Base-by-base conservation (phyloP, 1,140 invertebrate species). In the Diachasma alloeum region DNA sequence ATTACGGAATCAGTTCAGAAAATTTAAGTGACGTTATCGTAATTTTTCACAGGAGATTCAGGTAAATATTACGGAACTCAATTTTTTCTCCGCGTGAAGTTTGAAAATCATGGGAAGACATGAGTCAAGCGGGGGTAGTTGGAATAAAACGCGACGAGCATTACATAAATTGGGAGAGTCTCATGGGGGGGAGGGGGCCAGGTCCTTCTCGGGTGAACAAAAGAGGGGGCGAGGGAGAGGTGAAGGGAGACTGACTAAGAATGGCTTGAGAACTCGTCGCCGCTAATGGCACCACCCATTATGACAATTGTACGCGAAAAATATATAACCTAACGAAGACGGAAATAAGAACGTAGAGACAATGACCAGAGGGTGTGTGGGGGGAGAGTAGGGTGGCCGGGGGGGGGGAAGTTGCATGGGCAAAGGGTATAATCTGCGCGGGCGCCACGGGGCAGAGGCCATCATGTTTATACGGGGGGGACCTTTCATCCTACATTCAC, bases 221-320 rank as follows among this genome's bases (percentile, higher is more conserved):
- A 63, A 63, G 59, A 31, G 24, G 4, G 2, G 59, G 24, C 0
- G 15, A 10, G 4, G 19, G 59, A 15, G 24, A 63, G 24, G 6
- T 19, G 53, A 22, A 22, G 53, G n/a, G 15, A 22, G 22, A 59
- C 13, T 22, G 53, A 59, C 31, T 42, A 56, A 22, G 59, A 63
- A 53, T 53, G 48, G 66, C 75, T 71, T 73, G 75, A 80, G 78
- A 72, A 73, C 48, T 77, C 75, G n/a, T 56, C 70, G 78, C 75
- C 73, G 48, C 76, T 83, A 83, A 84, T 83, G 81, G 79, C 13
- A 74, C 78, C 78, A 78, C 72, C 80, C 82, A 84, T 86, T 86
- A 86, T 86, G 81, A 86, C 83, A 83, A 85, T 84, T 86, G 81
- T 80, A 78, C 72, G n/a, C 36, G 71, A 69, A 68, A 83, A 79